Percentiles rank a stretch among this genome's conserved stretches.
These are phyloP conservation scores for Alfaro cultratus DNA, from an alignment of 2,797 vertebrate species.

Conservation along the genomic window DNA sequence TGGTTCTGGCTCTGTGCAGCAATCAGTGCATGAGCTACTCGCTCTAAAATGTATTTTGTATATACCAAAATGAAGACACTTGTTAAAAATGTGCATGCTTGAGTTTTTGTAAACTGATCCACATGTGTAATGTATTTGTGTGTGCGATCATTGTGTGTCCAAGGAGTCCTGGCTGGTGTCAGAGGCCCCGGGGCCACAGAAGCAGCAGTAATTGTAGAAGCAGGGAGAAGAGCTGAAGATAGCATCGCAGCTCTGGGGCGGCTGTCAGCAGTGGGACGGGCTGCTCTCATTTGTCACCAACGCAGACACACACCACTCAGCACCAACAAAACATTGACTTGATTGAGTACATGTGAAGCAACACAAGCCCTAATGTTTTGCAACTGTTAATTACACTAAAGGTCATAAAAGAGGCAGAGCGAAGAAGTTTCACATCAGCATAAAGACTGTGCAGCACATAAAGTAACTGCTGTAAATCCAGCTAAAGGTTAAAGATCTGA, in stretches of 20 bases:
- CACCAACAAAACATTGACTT: slow-evolving; percentile 66
- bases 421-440: slow-evolving; percentile 41
- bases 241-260: slow-evolving; percentile 70
- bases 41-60: slow-evolving; percentile 8
- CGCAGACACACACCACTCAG: slow-evolving; percentile 71
- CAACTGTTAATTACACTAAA: slow-evolving; percentile 70
- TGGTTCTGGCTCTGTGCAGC: background rate
- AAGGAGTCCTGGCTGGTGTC: slow-evolving; percentile 46
- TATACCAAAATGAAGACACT: slow-evolving; percentile 20
- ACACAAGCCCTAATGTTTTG: slow-evolving; percentile 65
- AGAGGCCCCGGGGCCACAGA: slow-evolving; percentile 60
- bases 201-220: slow-evolving; percentile 75
- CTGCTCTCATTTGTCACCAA: slow-evolving; percentile 70
- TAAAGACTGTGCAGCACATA: slow-evolving; percentile 24
- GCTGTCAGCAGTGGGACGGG: slow-evolving; percentile 69
- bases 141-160: slow-evolving; percentile 30
- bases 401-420: slow-evolving; percentile 62
- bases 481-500: slow-evolving; percentile 13
- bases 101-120: slow-evolving; percentile 32
- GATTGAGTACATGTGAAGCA: slow-evolving; percentile 75
- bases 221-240: slow-evolving; percentile 71
- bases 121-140: slow-evolving; percentile 29
- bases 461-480: slow-evolving; percentile 24
- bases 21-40: background rate
- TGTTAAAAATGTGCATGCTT: slow-evolving; percentile 27